These are phyloP conservation scores for Myiozetetes cayanensis DNA, from an alignment of 2,113 vertebrate genomes.

Conservation along the genomic window DNA sequence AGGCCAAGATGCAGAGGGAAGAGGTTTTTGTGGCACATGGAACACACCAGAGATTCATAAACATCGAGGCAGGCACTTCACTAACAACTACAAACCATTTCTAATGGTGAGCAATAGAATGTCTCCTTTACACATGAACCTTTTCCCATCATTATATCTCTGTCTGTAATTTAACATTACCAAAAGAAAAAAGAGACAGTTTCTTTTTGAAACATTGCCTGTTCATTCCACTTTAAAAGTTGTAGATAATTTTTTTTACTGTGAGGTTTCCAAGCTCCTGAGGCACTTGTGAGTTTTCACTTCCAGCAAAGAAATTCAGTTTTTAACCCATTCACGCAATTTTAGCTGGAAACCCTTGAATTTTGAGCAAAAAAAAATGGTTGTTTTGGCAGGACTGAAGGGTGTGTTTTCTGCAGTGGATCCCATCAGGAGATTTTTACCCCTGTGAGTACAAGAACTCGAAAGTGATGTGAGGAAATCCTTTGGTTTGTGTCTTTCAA, in stretches of 20 bases:
- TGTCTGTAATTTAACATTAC: neutral
- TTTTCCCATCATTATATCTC: neutral
- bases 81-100: neutral
- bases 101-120: neutral
- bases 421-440: neutral
- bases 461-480: neutral
- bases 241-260: neutral
- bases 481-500: slow-evolving; percentile 20
- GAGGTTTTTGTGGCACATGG: neutral
- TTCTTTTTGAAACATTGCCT: neutral
- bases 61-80: neutral
- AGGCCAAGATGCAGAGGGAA: neutral
- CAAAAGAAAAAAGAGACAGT: neutral
- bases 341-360: neutral
- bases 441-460: neutral
- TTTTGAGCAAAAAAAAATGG: neutral
- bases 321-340: neutral
- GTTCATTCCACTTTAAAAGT: neutral
- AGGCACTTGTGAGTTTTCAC: neutral
- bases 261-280: neutral
- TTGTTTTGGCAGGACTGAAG: neutral
- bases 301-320: neutral
- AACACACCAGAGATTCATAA: accelerated
- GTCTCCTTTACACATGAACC: neutral
- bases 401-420: neutral